Evolutionary conservation across 2,888 invertebrate genomes (phyloP), one percentile per base, ranked within the genome.

Genomic region (Ditylenchus weischeri): DNA sequence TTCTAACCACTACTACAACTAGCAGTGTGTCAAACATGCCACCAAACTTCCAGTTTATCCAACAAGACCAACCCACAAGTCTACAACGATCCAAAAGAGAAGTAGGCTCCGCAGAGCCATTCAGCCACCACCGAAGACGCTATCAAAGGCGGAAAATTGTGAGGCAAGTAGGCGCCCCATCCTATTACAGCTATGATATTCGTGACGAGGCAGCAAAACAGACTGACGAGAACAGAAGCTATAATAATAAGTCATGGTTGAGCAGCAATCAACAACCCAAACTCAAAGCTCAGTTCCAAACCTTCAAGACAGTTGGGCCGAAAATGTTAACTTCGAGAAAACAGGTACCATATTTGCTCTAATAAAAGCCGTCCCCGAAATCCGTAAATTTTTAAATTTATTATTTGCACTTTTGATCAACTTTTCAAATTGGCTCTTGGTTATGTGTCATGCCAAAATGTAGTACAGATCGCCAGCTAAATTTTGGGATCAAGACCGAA

Each of bases 271-370:
- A 43, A 15, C 43, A 43, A 8, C 54, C 54, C 5, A 54, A 18
- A 29, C 54, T 54, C n/a, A 54, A 29, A 54, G 54, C 54, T 54
- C 54, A 54, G n/a, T 54, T 54, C n/a, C 54, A 29, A 54, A 54
- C 54, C 1, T 54, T 54, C 54, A 21, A n/a, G 10, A 21, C 54
- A 10, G 8, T 29, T 5, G 54, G 54, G 29, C 54, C 54, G 7
- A 54, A 10, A 54, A 18, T 54, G 54, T 29, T 54, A 10, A 54
- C 54, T 15, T n/a, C 54, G 1, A 54, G 54, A 29, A 54, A 54
- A 18, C 54, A 54, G 54, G 54, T 54, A 19, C 2, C 21, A n/a
- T n/a, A n/a, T n/a, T n/a, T n/a, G n/a, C n/a, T n/a, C n/a, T n/a
- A n/a, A n/a, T n/a, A n/a, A n/a, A n/a, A n/a, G n/a, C n/a, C n/a